These are phyloP conservation scores for Thereva unica DNA, from an alignment of 2,888 invertebrate genomes.

Conservation along the genomic window DNA sequence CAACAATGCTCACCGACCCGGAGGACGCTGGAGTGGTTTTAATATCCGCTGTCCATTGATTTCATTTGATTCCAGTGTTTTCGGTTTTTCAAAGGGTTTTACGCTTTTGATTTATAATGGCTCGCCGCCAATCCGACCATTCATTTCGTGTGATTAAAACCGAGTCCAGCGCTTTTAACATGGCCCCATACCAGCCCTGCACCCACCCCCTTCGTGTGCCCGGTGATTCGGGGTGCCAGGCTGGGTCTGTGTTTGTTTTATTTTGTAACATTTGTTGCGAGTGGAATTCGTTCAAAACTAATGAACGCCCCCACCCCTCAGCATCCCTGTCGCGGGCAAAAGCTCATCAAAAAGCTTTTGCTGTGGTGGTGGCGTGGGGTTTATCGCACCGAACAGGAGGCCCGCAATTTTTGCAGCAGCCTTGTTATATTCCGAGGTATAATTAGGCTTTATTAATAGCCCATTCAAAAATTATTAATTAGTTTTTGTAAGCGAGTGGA, in stretches of 20 bases:
- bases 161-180: constrained; percentile 42
- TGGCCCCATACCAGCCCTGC: constrained; percentile 29
- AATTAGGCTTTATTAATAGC: constrained; percentile 60
- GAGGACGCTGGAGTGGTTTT: constrained; percentile 37
- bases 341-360: constrained; percentile 32
- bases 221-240: background rate
- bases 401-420: constrained; percentile 24
- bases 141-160: constrained; percentile 47
- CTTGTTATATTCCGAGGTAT: constrained; percentile 45
- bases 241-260: constrained; percentile 31
- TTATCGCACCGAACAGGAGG: constrained; percentile 26
- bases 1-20: constrained; percentile 16
- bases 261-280: constrained; percentile 38
- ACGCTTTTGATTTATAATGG: constrained; percentile 48
- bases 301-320: constrained; percentile 22
- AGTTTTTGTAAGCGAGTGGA: constrained; percentile 58
- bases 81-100: constrained; percentile 44
- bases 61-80: constrained; percentile 43
- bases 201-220: constrained; percentile 7
- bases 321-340: constrained; percentile 19
- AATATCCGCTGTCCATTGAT: constrained; percentile 44
- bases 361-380: constrained; percentile 13
- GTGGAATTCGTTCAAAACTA: constrained; percentile 38
- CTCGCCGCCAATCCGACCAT: constrained; percentile 47
- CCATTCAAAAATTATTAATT: constrained; percentile 60